phyloP scores from a whole-genome alignment of 2,113 vertebrate species.

The Ranitomeya variabilis region DNA sequence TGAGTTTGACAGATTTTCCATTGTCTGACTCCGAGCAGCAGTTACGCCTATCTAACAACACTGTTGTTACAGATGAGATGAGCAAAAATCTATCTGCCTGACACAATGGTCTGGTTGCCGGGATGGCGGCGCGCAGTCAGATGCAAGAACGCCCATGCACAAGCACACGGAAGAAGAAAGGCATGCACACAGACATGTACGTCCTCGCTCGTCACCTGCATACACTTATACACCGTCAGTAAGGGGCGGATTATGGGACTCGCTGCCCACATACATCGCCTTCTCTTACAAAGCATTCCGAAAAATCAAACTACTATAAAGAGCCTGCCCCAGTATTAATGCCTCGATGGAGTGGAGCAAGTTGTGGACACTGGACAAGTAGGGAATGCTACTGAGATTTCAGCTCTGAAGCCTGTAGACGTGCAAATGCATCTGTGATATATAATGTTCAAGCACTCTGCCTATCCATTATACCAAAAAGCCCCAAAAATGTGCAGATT shows the following conservation, averaged over 20 bases:
- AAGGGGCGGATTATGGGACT: background rate
- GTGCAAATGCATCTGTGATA: background rate
- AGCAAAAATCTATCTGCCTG: slow-evolving; percentile 62
- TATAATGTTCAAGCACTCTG: background rate
- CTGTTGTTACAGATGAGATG: slow-evolving; percentile 65
- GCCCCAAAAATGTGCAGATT: no score
- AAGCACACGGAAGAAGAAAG: background rate
- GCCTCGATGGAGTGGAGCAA: background rate
- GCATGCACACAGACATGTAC: background rate
- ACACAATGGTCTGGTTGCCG: slow-evolving; percentile 61
- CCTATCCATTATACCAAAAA: no score
- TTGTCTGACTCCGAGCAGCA: slow-evolving; percentile 70
- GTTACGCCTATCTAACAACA: slow-evolving; percentile 69
- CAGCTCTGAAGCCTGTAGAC: background rate
- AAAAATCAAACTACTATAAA: background rate
- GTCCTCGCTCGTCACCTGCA: no score
- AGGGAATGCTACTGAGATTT: background rate
- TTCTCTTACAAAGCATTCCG: background rate
- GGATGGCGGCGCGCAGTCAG: slow-evolving; percentile 34
- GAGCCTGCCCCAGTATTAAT: background rate
- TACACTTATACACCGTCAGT: background rate
- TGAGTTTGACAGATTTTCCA: slow-evolving; percentile 70
- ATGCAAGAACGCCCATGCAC: background rate
- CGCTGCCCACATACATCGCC: background rate
- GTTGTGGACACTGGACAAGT: background rate